Percentiles rank a stretch among this genome's conserved stretches.
These are phyloP conservation scores for Drosophila oshimai DNA, from an alignment of 1,140 invertebrate species.

Conservation along the genomic window DNA sequence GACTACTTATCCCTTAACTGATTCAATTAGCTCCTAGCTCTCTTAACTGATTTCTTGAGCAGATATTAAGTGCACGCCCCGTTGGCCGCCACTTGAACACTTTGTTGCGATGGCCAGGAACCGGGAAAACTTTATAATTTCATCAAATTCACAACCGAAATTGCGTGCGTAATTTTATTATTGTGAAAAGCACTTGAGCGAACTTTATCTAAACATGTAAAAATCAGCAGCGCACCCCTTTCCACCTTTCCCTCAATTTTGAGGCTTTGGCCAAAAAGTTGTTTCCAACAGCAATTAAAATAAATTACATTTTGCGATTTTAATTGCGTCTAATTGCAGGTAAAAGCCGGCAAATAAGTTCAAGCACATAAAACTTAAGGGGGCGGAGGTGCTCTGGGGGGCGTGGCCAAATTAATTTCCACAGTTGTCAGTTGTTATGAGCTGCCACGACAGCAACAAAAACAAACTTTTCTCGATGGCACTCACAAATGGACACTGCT, in stretches of 20 bases:
- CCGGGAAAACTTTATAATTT: conserved; percentile 70
- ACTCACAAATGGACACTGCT: conserved; percentile 60
- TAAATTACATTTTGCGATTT: conserved; percentile 79
- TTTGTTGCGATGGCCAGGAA: conserved; percentile 2
- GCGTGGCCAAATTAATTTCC: conserved; percentile 62
- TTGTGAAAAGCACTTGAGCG: conserved; percentile 73
- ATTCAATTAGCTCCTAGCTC: conserved; percentile 41
- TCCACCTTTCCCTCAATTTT: conserved; percentile 17
- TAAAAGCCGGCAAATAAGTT: conserved; percentile 76
- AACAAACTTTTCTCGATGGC: conserved; percentile 56
- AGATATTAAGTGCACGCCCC: conserved; percentile 4
- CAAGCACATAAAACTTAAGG: conserved; percentile 54
- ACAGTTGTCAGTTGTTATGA: conserved; percentile 70
- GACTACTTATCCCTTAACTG: conserved; percentile 12
- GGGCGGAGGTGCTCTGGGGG: neutral
- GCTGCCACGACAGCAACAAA: conserved; percentile 32
- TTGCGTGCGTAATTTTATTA: conserved; percentile 78
- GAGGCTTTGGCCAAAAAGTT: conserved; percentile 59
- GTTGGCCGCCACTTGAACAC: conserved; percentile 4
- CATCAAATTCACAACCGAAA: conserved; percentile 75
- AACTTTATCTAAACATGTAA: conserved; percentile 77
- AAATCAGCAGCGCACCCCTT: conserved; percentile 14
- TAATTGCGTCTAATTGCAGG: conserved; percentile 79
- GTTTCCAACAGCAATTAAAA: conserved; percentile 77
- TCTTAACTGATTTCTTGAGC: conserved; percentile 4